These are phyloP conservation scores for Rynchops niger DNA, from an alignment of 2,113 vertebrate genomes.

Conservation along the genomic window DNA sequence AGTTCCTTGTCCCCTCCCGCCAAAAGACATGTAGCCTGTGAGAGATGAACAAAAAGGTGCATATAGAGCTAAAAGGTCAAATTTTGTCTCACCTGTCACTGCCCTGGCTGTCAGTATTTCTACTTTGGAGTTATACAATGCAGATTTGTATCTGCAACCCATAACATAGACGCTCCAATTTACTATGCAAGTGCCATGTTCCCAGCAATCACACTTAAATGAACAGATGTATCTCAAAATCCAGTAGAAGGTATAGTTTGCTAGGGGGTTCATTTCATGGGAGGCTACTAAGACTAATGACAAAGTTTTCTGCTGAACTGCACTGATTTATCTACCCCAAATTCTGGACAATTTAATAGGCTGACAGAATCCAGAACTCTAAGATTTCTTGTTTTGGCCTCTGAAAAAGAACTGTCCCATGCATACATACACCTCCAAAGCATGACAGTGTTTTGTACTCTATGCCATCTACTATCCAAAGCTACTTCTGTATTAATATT, in stretches of 20 bases:
- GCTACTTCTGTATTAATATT: neutral
- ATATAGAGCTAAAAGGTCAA: too few relatives aligned
- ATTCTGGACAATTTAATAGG: neutral
- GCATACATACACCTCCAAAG: neutral
- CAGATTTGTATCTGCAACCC: neutral
- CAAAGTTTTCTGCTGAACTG: neutral
- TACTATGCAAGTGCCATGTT: too few relatives aligned
- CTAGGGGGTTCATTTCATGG: neutral
- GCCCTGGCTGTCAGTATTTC: accelerated
- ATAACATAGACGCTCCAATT: neutral
- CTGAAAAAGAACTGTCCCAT: neutral
- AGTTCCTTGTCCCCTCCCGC: neutral
- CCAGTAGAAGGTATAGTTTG: neutral
- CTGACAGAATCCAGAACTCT: neutral
- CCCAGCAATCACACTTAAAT: neutral
- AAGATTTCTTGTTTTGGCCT: neutral
- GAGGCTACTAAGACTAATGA: neutral
- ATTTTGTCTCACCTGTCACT: neutral
- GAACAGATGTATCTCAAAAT: neutral
- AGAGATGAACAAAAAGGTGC: neutral
- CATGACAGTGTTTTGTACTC: neutral
- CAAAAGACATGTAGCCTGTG: neutral
- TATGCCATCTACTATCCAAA: neutral
- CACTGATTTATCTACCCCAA: neutral
- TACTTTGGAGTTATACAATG: neutral